These are phyloP conservation scores for Mustela lutreola DNA, from an alignment of 2,113 vertebrate species.

Conservation along the genomic window DNA sequence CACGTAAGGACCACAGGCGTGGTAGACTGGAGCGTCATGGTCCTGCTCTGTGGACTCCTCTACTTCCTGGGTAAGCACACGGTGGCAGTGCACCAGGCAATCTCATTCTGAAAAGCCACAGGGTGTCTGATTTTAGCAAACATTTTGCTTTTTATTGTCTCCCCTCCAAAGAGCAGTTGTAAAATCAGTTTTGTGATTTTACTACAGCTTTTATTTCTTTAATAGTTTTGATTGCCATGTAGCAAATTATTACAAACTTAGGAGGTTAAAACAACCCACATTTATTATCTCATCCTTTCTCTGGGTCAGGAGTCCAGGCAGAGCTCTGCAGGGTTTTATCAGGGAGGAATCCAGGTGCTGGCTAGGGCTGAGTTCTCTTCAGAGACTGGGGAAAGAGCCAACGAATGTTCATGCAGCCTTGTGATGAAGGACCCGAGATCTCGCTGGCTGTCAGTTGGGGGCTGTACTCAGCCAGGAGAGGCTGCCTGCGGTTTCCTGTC, in stretches of 20 bases:
- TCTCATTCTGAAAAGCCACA: neutral
- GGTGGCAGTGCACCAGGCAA: fast-evolving
- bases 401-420: too few species aligned
- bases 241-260: neutral
- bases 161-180: neutral
- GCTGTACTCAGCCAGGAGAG: too few species aligned
- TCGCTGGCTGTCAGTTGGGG: neutral
- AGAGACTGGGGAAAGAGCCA: neutral
- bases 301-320: too few species aligned
- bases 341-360: neutral
- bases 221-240: neutral
- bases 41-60: fast-evolving
- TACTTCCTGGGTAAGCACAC: neutral
- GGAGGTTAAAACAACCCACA: neutral
- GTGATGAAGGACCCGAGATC: too few species aligned
- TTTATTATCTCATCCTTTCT: fast-evolving
- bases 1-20: fast-evolving
- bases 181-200: neutral
- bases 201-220: neutral
- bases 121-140: neutral
- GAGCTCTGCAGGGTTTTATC: neutral
- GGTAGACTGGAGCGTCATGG: fast-evolving
- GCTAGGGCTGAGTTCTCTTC: neutral
- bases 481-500: neutral
- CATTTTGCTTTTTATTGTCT: neutral